Conservation (phyloP, 2,113 vertebrate genomes). For the Pterocles orientalis region DNA sequence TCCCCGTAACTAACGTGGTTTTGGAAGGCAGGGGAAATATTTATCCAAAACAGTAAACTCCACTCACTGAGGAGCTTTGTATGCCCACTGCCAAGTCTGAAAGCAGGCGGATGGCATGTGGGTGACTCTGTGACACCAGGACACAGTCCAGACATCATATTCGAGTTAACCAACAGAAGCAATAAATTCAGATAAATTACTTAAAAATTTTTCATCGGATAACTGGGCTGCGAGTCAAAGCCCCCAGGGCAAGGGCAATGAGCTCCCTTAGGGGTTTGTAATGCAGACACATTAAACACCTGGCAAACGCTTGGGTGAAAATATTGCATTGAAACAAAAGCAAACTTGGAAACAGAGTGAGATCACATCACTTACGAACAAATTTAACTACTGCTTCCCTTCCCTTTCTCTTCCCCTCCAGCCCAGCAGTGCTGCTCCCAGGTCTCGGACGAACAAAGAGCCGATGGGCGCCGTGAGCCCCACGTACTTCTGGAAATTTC, state of each 20-base stretch:
- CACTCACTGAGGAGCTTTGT: not conserved
- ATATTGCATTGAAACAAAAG: not conserved
- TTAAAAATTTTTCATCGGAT: not conserved
- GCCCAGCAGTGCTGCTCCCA: not conserved
- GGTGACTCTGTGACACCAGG: not conserved
- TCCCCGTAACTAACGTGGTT: not conserved
- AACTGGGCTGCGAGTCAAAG: not conserved
- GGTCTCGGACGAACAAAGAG: not conserved
- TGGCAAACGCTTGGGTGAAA: not conserved
- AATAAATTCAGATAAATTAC: not conserved
- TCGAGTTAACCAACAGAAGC: not conserved
- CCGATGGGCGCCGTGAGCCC: not conserved
- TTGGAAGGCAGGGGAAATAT: not conserved
- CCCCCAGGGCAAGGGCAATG: not conserved
- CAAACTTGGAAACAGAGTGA: not conserved
- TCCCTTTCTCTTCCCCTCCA: not conserved
- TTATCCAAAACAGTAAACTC: not conserved
- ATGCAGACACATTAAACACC: not conserved
- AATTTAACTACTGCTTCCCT: not conserved
- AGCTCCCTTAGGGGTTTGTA: accelerated
- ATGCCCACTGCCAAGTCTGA: not conserved
- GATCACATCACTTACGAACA: not conserved
- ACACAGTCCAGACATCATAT: not conserved
- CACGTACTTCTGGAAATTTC: not conserved
- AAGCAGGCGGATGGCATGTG: not conserved